A percentile compares a stretch with the other conserved stretches of the same genome.
Evolutionary conservation across 2,797 vertebrate genomes (phyloP).

Genomic region (Phoxinus dragarum): DNA sequence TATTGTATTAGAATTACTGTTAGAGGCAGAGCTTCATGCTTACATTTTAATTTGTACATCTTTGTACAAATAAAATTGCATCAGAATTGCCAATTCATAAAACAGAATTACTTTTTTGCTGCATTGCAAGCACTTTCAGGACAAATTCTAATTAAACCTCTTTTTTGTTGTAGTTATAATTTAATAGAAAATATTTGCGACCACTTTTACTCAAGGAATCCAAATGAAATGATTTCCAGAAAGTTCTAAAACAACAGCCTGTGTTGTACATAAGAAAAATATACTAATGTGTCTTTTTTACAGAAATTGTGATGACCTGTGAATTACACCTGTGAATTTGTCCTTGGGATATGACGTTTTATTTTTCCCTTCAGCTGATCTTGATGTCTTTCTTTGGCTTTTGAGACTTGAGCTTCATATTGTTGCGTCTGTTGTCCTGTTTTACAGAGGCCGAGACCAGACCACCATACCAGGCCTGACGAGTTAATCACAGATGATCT

Average conservation of each 20-base stretch:
- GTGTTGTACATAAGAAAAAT: conserved; percentile 32
- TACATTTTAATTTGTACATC: background rate
- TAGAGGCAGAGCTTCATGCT: background rate
- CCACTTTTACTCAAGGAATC: background rate
- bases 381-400: background rate
- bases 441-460: conserved; percentile 70
- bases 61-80: too few relatives aligned
- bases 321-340: conserved; percentile 51
- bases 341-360: conserved; percentile 40
- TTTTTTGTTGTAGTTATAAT: background rate
- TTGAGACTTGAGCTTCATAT: conserved; percentile 25
- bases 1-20: background rate
- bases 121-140: background rate
- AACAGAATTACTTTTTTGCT: background rate
- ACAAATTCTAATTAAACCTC: background rate
- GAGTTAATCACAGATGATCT: conserved; percentile 68
- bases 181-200: background rate
- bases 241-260: conserved; percentile 29
- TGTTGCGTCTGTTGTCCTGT: conserved; percentile 43
- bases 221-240: conserved; percentile 5
- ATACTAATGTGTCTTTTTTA: conserved; percentile 59
- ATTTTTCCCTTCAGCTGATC: conserved; percentile 30
- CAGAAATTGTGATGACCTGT: conserved; percentile 57
- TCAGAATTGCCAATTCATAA: too few relatives aligned
- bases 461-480: conserved; percentile 67